Percentiles rank a stretch among this genome's conserved stretches.
These are phyloP conservation scores for Phaedon cochleariae DNA, from an alignment of 2,888 invertebrate genomes.

Conservation along the genomic window DNA sequence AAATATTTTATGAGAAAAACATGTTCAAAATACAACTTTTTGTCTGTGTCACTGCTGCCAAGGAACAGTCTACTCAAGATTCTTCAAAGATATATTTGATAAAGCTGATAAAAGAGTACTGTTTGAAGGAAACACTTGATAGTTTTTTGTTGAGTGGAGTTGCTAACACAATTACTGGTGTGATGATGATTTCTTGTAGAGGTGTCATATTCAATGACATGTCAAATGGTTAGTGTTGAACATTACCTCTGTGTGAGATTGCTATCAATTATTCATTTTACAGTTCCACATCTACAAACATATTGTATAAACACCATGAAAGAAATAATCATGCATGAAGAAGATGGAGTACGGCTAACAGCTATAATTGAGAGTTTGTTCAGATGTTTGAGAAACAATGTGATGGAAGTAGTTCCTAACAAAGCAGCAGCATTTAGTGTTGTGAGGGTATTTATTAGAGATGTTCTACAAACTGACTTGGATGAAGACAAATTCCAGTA, in stretches of 20 bases:
- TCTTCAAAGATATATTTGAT: constrained; percentile 30
- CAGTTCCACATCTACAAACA: constrained; percentile 19
- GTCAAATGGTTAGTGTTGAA: constrained; percentile 18
- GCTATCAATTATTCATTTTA: constrained; percentile 13
- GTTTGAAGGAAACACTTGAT: constrained; percentile 24
- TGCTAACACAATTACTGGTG: constrained; percentile 35
- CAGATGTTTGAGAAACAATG: constrained; percentile 23
- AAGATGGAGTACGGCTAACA: constrained; percentile 22
- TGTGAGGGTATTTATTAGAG: constrained; percentile 27
- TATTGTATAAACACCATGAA: constrained; percentile 28
- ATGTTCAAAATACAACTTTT: constrained; percentile 36
- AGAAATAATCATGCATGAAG: constrained; percentile 27
- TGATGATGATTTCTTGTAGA: constrained; percentile 27
- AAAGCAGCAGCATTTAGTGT: constrained; percentile 22
- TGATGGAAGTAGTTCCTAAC: constrained; percentile 20
- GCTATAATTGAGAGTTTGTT: constrained; percentile 31
- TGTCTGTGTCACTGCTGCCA: constrained; percentile 22
- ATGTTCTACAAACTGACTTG: constrained; percentile 35
- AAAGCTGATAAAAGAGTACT: constrained; percentile 33
- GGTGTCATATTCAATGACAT: constrained; percentile 8
- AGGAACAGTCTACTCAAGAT: constrained; percentile 23
- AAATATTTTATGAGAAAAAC: constrained; percentile 42
- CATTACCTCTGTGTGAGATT: neutral
- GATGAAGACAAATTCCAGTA: constrained; percentile 41
- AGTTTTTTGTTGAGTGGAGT: constrained; percentile 28